A percentile compares a stretch with the other conserved stretches of the same genome.
phyloP scores from a whole-genome alignment of 2,888 invertebrate species.

The Carcina quercana region DNA sequence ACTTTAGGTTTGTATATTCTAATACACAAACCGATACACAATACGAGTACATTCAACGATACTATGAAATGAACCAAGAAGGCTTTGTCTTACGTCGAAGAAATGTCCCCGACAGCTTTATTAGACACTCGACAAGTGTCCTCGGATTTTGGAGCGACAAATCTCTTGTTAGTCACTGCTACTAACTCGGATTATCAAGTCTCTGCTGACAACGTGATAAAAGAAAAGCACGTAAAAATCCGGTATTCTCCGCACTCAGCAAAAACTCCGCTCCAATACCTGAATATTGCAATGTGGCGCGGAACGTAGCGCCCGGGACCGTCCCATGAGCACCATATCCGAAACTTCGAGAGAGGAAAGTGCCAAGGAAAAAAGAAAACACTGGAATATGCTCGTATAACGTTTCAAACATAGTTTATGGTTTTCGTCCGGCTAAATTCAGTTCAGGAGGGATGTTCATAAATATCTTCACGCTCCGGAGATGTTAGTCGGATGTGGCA shows the following conservation, averaged over 20 bases:
- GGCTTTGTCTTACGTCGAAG: too few relatives aligned
- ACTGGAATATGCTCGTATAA: background rate
- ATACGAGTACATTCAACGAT: too few relatives aligned
- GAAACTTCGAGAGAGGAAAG: background rate
- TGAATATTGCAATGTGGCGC: constrained; percentile 21
- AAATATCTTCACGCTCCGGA: too few relatives aligned
- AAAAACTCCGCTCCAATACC: constrained; percentile 14
- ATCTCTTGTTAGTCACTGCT: background rate
- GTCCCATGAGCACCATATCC: constrained; percentile 10
- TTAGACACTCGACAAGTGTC: constrained; percentile 14
- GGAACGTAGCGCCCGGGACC: constrained; percentile 12
- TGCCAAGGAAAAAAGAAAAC: background rate
- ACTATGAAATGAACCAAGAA: too few relatives aligned
- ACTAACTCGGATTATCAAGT: background rate
- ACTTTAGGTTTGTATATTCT: too few relatives aligned
- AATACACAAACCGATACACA: too few relatives aligned
- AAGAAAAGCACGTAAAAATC: constrained; percentile 16
- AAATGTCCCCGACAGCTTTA: too few relatives aligned
- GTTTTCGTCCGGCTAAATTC: background rate
- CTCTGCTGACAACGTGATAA: constrained; percentile 4
- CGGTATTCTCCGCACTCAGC: too few relatives aligned
- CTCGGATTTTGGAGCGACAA: background rate
- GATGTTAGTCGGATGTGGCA: too few relatives aligned
- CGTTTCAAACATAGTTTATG: constrained; percentile 2
- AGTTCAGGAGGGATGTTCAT: too few relatives aligned